These are phyloP conservation scores for Drosophila paracracens DNA, from an alignment of 2,888 invertebrate genomes.

Conservation along the genomic window DNA sequence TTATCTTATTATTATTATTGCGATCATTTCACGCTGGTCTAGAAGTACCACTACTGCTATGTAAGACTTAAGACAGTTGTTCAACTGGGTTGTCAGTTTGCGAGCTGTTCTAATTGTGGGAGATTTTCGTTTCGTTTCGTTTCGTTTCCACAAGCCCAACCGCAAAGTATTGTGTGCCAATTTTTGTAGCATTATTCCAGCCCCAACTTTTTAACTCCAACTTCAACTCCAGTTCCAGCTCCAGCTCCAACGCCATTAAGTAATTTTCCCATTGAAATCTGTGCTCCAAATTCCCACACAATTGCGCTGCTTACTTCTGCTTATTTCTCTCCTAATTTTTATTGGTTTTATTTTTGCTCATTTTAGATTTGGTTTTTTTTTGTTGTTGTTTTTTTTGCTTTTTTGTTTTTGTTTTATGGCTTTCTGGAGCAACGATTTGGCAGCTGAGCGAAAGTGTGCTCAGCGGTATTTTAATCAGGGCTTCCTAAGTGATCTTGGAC, in stretches of 20 bases:
- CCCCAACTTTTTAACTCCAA: conserved; percentile 14
- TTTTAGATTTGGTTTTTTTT: not conserved
- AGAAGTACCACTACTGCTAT: not conserved
- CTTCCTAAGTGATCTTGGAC: conserved; percentile 16
- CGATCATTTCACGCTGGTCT: conserved; percentile 26
- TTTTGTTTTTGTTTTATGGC: conserved; percentile 5
- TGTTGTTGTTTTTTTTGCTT: not conserved
- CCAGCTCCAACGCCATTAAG: conserved; percentile 60
- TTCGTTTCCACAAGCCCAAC: conserved; percentile 28
- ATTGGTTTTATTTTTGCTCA: conserved; percentile 23
- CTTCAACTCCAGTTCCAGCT: conserved; percentile 4
- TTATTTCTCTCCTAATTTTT: conserved; percentile 50
- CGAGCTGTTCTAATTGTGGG: conserved; percentile 70
- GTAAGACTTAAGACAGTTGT: not conserved
- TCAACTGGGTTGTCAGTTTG: conserved; percentile 12
- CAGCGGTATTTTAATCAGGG: conserved; percentile 9
- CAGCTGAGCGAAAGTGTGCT: conserved; percentile 55
- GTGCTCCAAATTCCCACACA: conserved; percentile 71
- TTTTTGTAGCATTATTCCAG: conserved; percentile 40
- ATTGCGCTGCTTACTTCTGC: conserved; percentile 59
- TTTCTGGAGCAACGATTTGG: conserved; percentile 33
- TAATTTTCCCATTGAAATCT: conserved; percentile 73
- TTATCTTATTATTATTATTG: conserved; percentile 48
- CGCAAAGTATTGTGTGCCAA: conserved; percentile 63
- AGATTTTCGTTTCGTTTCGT: conserved; percentile 37